These are phyloP conservation scores for Acleris cristana DNA, from an alignment of 2,888 invertebrate genomes.

Conservation along the genomic window DNA sequence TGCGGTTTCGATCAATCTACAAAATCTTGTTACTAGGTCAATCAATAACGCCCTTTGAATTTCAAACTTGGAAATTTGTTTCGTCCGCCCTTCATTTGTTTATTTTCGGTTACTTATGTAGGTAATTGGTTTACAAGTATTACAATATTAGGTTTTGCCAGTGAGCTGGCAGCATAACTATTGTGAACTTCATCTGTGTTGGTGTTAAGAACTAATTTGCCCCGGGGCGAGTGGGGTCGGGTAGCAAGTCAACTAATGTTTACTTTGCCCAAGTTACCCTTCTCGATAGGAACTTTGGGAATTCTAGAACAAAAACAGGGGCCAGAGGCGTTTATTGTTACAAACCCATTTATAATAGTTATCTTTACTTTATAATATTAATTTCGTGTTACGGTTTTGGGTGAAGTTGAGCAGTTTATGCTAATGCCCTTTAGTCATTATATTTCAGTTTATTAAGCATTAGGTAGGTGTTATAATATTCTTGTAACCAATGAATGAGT, in stretches of 20 bases:
- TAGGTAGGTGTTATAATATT: constrained; percentile 20
- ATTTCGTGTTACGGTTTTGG: constrained; percentile 62
- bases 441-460: constrained; percentile 35
- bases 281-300: constrained; percentile 47
- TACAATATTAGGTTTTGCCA: constrained; percentile 32
- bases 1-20: constrained; percentile 16
- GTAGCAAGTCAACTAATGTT: constrained; percentile 58
- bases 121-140: constrained; percentile 29
- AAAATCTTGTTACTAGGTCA: constrained; percentile 2
- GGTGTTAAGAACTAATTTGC: constrained; percentile 67
- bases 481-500: constrained; percentile 3
- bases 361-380: constrained; percentile 56
- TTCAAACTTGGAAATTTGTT: constrained; percentile 15
- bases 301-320: constrained; percentile 68
- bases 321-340: constrained; percentile 67
- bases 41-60: constrained; percentile 6
- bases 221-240: constrained; percentile 47
- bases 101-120: constrained; percentile 23
- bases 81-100: constrained; percentile 9
- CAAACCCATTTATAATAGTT: constrained; percentile 63
- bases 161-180: constrained; percentile 25
- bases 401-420: constrained; percentile 51
- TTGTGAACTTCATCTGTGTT: constrained; percentile 47
- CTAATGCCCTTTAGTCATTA: constrained; percentile 43
- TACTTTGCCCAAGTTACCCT: constrained; percentile 55